Evolutionary conservation across 2,797 vertebrate genomes (phyloP), one percentile per base, ranked within the genome.

Genomic region (Darevskia mixta): DNA sequence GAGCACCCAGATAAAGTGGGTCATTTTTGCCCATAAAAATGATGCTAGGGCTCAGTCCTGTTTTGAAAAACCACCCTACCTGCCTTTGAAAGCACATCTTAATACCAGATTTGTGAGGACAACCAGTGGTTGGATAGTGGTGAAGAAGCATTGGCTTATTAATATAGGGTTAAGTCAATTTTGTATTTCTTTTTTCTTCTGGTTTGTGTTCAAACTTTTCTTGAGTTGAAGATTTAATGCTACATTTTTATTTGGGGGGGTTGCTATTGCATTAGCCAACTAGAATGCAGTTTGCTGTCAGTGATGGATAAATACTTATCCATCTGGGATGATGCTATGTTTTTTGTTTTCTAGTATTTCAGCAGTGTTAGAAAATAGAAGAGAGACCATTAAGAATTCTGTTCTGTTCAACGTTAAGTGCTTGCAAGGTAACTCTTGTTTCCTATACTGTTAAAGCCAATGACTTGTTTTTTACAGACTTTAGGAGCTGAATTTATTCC

Each of bases 301-400:
- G 49, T 15, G 49, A 55, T 55, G 49, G 49, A 55, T 55, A 55
- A 55, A 55, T 55, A 55, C 38, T 17, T 87, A 79, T 75, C 38
- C 23, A 23, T 43, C 18, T 17, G 25, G 25, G n/a, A 23, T 67
- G 72, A 58, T 7, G 1, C 11, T 15, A 15, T 35, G 18, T 72
- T 83, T 18, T 17, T n/a, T 78, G 17, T 72, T 83, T 18, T 17
- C 17, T 78, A 9, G 18, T 20, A 55, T 79, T 78, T 20, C 43
- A 84, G 32, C n/a, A 75, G 83, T 25, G 35, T 84, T 38, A 38
- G 32, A 75, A 38, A 41, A 84, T 61, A 73, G 35, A 83, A n/a
- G 64, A 72, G 9, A 84, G 11, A 38, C n/a, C 66, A 9, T 49
- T 41, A 82, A 41, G 41, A 27, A 18, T 29, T 81, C 35, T 66